These are phyloP conservation scores for Lepidochrysops patricia DNA, from an alignment of 2,888 invertebrate genomes.

Conservation along the genomic window DNA sequence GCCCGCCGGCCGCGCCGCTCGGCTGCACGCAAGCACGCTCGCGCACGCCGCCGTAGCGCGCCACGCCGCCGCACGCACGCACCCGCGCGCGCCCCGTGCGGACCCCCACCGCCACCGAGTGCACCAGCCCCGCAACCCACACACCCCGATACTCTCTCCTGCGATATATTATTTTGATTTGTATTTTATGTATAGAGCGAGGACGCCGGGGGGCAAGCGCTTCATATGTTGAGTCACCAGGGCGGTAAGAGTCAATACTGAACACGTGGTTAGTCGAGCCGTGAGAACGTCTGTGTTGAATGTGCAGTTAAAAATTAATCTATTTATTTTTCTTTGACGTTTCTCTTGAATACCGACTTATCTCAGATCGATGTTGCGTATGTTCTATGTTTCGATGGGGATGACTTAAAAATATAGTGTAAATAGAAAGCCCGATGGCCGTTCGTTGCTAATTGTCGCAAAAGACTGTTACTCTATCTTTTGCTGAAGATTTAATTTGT, in stretches of 20 bases:
- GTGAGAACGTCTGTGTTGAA: slow-evolving; percentile 75
- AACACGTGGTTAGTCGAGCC: slow-evolving; percentile 70
- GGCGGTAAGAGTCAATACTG: slow-evolving; percentile 87
- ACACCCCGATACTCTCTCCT: slow-evolving; percentile 70
- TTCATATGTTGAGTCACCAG: slow-evolving; percentile 93
- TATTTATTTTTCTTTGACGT: slow-evolving; percentile 73
- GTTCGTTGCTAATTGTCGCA: slow-evolving; percentile 74
- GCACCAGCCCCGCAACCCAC: slow-evolving; percentile 42
- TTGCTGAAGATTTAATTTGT: slow-evolving; percentile 73
- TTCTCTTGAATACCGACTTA: slow-evolving; percentile 73
- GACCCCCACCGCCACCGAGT: slow-evolving; percentile 38
- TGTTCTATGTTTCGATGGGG: slow-evolving; percentile 75
- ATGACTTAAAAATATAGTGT: slow-evolving; percentile 68
- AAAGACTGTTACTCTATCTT: slow-evolving; percentile 72
- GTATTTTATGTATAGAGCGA: slow-evolving; percentile 87
- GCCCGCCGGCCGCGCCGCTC: slow-evolving; percentile 15
- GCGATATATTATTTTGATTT: slow-evolving; percentile 74
- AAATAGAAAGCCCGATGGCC: slow-evolving; percentile 74
- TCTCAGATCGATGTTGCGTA: slow-evolving; percentile 73
- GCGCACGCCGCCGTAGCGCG: slow-evolving; percentile 32
- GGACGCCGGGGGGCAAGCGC: slow-evolving; percentile 92
- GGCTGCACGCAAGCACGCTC: slow-evolving; percentile 30
- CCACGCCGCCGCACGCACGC: slow-evolving; percentile 32
- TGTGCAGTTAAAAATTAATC: slow-evolving; percentile 69
- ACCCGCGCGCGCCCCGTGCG: slow-evolving; percentile 33